Conservation (phyloP, 2,797 vertebrate genomes). For the Eulemur albifrons region DNA sequence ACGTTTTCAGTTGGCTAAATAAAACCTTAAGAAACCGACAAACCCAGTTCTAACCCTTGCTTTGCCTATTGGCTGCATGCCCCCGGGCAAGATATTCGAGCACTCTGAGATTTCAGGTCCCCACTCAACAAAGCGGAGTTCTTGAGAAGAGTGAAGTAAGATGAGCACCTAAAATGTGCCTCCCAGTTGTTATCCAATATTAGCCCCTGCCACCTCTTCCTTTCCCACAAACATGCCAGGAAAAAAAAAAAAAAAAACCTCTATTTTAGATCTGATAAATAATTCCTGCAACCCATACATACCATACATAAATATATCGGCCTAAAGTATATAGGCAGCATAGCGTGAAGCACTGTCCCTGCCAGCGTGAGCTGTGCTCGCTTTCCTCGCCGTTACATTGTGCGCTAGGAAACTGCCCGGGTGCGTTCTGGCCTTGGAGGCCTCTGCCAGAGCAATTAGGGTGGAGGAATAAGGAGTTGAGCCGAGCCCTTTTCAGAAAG, state of each 20-base stretch:
- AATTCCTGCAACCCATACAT: not conserved
- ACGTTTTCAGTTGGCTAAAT: not conserved
- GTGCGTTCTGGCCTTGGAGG: fast-evolving
- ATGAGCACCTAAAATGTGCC: not conserved
- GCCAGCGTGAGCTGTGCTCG: fast-evolving
- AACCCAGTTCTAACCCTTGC: not conserved
- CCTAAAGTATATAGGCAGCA: fast-evolving
- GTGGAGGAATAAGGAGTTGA: not conserved
- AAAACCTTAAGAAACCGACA: not conserved
- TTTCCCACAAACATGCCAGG: not conserved
- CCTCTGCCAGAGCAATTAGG: not conserved
- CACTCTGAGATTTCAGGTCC: not conserved
- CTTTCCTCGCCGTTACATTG: not conserved
- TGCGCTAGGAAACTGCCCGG: not conserved
- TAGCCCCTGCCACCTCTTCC: not conserved
- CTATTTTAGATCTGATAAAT: not conserved
- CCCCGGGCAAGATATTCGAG: not conserved
- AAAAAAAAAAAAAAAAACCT: not conserved
- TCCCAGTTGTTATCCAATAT: not conserved
- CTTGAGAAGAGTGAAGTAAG: not conserved
- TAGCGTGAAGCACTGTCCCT: fast-evolving
- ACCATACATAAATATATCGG: not conserved
- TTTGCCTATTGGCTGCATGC: not conserved
- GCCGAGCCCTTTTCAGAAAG: not conserved
- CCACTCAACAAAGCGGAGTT: not conserved